Percentiles rank a stretch among this genome's conserved stretches.
These are phyloP conservation scores for Drosophila neocordata DNA, from an alignment of 1,140 invertebrate species.

Conservation along the genomic window DNA sequence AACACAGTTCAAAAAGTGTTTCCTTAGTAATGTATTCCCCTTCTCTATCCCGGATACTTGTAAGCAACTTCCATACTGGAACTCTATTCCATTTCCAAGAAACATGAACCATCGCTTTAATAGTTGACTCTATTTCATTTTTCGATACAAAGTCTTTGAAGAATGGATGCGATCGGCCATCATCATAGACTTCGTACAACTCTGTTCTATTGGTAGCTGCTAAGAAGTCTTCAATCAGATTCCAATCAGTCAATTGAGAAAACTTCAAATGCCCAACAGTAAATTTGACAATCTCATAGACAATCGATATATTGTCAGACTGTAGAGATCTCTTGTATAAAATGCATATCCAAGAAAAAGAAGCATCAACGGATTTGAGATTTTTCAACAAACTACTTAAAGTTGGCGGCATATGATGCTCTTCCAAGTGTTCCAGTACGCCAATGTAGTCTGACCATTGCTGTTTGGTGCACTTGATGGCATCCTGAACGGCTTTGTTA, in stretches of 20 bases:
- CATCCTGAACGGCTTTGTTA: not conserved
- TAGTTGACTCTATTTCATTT: slow-evolving; percentile 13
- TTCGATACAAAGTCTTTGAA: not conserved
- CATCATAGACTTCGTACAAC: slow-evolving; percentile 54
- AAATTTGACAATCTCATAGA: slow-evolving; percentile 81
- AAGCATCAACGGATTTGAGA: slow-evolving; percentile 66
- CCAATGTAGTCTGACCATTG: slow-evolving; percentile 60
- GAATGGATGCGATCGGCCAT: slow-evolving; percentile 20
- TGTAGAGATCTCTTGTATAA: slow-evolving; percentile 82
- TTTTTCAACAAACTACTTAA: slow-evolving; percentile 84
- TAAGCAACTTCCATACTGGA: not conserved
- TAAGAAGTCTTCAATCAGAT: slow-evolving; percentile 54
- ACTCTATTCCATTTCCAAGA: not conserved
- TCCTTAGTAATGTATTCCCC: not conserved
- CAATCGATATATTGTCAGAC: slow-evolving; percentile 82
- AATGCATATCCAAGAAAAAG: slow-evolving; percentile 79
- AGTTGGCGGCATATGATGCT: slow-evolving; percentile 83
- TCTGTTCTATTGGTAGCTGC: slow-evolving; percentile 62
- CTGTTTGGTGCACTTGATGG: slow-evolving; percentile 18
- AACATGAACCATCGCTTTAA: slow-evolving; percentile 34
- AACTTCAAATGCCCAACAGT: slow-evolving; percentile 45
- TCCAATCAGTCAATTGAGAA: slow-evolving; percentile 14
- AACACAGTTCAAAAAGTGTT: not conserved
- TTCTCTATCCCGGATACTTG: no score
- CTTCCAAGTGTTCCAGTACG: slow-evolving; percentile 85